A percentile compares a stretch with the other conserved stretches of the same genome.
Conservation (phyloP, 1,140 invertebrate species). For the Brachionus rotundiformis region DNA sequence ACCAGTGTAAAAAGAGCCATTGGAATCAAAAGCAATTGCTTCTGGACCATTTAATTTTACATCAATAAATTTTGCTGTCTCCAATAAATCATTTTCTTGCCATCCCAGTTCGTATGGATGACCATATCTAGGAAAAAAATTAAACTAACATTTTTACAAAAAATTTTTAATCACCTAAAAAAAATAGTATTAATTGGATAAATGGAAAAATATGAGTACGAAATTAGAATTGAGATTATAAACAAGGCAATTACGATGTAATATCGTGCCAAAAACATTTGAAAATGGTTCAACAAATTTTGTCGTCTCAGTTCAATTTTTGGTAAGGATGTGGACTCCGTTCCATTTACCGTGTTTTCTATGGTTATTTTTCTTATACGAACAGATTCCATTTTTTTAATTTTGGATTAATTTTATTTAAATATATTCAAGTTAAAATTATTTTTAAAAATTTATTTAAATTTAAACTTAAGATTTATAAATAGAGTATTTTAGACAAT, state of each 20-base stretch:
- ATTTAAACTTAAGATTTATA: too few species aligned
- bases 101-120: neutral
- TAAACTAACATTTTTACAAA: neutral
- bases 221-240: slow-evolving; percentile 10
- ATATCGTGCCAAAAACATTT: slow-evolving; percentile 7
- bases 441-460: too few species aligned
- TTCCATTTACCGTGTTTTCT: neutral
- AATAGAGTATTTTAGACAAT: too few species aligned
- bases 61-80: slow-evolving; percentile 26
- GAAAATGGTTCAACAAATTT: neutral
- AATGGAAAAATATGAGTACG: slow-evolving; percentile 21
- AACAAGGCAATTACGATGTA: slow-evolving; percentile 21
- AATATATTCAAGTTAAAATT: too few species aligned
- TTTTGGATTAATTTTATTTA: too few species aligned
- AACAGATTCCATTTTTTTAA: slow-evolving; percentile 38
- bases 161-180: neutral
- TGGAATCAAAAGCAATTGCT: slow-evolving; percentile 12
- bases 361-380: slow-evolving; percentile 31
- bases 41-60: slow-evolving; percentile 44
- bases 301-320: neutral
- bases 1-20: slow-evolving; percentile 41
- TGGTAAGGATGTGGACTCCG: neutral
- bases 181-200: slow-evolving; percentile 41
- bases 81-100: slow-evolving; percentile 10
- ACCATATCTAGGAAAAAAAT: slow-evolving; percentile 8